phyloP scores from a whole-genome alignment of 2,888 invertebrate genomes.

The Achlya flavicornis region DNA sequence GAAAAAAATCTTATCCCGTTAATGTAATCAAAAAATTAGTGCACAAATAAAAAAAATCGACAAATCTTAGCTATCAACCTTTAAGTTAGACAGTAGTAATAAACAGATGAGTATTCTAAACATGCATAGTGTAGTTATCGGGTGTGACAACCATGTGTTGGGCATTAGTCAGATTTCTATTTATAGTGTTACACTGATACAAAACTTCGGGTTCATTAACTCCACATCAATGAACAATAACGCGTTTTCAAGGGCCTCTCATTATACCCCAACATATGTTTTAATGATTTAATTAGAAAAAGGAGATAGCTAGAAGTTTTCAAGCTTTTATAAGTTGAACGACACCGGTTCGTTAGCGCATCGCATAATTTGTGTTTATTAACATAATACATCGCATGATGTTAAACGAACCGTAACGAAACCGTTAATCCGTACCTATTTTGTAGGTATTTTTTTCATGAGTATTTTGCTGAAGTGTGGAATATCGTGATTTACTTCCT shows the following conservation, averaged over 20 bases:
- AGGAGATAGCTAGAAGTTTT: background rate
- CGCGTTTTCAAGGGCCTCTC: constrained; percentile 34
- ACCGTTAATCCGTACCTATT: constrained; percentile 57
- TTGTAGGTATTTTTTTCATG: constrained; percentile 40
- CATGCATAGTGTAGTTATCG: constrained; percentile 43
- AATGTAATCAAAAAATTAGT: too few species aligned
- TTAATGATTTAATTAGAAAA: background rate
- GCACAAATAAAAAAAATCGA: background rate
- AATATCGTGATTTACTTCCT: constrained; percentile 29
- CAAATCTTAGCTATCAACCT: background rate
- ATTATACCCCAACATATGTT: constrained; percentile 18
- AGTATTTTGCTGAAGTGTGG: constrained; percentile 25
- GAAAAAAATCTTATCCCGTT: too few species aligned
- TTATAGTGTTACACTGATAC: constrained; percentile 62
- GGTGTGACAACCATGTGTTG: constrained; percentile 66
- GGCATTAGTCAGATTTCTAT: constrained; percentile 71
- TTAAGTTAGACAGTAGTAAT: background rate
- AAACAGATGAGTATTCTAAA: constrained; percentile 46
- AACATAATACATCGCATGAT: constrained; percentile 71
- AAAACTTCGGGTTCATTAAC: constrained; percentile 67
- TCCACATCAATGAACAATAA: constrained; percentile 45
- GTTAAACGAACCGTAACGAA: constrained; percentile 66
- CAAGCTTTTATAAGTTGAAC: constrained; percentile 56
- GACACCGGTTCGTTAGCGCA: constrained; percentile 59
- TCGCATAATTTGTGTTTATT: constrained; percentile 76